Conservation (phyloP, 2,113 vertebrate genomes). For the Nothocercus julius region DNA sequence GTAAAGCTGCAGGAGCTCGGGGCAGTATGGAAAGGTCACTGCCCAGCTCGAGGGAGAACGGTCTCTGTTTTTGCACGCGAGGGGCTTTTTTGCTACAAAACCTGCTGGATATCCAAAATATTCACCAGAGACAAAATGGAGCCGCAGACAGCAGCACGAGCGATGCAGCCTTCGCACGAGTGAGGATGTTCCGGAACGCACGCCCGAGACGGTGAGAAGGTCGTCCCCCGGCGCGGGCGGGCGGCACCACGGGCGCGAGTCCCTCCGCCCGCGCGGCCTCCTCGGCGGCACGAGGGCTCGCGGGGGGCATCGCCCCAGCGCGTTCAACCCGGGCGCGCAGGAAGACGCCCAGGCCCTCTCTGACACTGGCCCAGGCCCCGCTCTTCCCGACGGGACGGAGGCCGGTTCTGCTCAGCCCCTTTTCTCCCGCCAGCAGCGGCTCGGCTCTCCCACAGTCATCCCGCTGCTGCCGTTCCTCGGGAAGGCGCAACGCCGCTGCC, state of each 20-base stretch:
- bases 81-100: background rate
- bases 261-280: no score
- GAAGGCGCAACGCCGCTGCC: background rate
- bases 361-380: no score
- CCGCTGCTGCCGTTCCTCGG: background rate
- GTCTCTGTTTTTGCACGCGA: background rate
- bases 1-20: background rate
- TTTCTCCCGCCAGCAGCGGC: background rate
- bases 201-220: background rate
- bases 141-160: background rate
- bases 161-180: background rate
- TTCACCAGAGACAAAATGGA: background rate
- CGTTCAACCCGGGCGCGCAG: no score
- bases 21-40: background rate
- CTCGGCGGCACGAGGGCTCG: no score
- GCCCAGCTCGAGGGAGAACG: background rate
- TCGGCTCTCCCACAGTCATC: background rate
- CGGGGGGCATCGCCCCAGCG: no score
- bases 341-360: no score
- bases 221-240: background rate
- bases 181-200: background rate
- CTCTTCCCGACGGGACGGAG: fast-evolving
- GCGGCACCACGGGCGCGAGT: no score
- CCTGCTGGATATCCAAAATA: background rate
- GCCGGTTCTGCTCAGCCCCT: background rate